Conservation (phyloP, 1,140 invertebrate genomes). For the Theocolax elegans region DNA sequence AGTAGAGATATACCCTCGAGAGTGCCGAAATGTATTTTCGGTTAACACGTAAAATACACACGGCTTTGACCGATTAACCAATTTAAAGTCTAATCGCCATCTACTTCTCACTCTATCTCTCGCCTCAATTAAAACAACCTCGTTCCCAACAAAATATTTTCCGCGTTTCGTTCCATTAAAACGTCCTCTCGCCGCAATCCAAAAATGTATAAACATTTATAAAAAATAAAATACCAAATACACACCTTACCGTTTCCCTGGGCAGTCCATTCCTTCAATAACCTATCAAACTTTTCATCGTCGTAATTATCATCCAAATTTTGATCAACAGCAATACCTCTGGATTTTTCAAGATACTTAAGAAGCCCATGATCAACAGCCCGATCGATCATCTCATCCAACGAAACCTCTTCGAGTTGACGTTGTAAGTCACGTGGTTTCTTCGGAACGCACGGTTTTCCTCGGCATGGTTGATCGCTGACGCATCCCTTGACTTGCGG, state of each 20-base stretch:
- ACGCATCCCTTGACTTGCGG: conserved; percentile 51
- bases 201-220: too few relatives aligned
- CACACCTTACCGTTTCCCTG: neutral
- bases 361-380: conserved; percentile 46
- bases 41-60: too few relatives aligned
- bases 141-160: too few relatives aligned
- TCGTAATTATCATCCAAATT: conserved; percentile 1
- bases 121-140: too few relatives aligned
- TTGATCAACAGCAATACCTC: neutral
- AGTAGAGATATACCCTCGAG: too few relatives aligned
- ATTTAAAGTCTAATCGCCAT: too few relatives aligned
- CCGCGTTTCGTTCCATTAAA: too few relatives aligned
- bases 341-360: conserved; percentile 44
- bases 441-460: conserved; percentile 55
- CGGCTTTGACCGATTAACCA: too few relatives aligned
- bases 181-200: too few relatives aligned
- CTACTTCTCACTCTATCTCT: too few relatives aligned
- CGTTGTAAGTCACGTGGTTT: conserved; percentile 1
- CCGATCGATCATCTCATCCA: conserved; percentile 42
- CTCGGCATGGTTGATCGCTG: conserved; percentile 60
- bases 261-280: conserved; percentile 46
- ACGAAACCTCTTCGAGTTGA: neutral
- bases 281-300: conserved; percentile 38
- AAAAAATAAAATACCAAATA: too few relatives aligned
- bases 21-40: too few relatives aligned